phyloP scores from a whole-genome alignment of 2,113 vertebrate species.

The Carassius gibelio region DNA sequence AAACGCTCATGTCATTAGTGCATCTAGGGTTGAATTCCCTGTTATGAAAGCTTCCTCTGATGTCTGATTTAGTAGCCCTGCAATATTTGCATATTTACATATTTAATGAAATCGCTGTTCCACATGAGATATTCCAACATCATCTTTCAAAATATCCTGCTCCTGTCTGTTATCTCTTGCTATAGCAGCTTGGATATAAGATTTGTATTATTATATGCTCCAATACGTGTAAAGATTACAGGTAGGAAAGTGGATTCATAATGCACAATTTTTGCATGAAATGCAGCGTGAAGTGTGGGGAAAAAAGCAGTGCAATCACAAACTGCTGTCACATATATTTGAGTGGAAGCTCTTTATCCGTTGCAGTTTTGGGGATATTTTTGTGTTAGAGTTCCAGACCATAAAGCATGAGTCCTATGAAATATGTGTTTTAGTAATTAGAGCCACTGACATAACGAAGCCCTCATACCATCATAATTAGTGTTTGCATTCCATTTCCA shows the following conservation, averaged over 20 bases:
- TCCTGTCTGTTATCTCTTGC: background rate
- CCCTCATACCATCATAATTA: constrained; percentile 39
- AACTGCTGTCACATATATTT: background rate
- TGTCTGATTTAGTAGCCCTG: background rate
- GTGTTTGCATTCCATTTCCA: constrained; percentile 17
- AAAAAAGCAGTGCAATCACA: background rate
- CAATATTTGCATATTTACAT: background rate
- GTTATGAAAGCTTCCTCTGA: background rate
- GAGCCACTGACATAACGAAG: background rate
- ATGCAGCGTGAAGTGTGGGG: background rate
- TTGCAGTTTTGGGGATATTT: background rate
- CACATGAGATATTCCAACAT: background rate
- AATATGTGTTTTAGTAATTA: constrained; percentile 21
- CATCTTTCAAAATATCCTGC: background rate
- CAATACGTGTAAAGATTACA: background rate
- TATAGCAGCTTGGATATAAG: background rate
- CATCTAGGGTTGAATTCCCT: background rate
- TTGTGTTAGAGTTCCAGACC: background rate
- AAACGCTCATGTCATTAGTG: background rate
- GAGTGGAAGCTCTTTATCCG: background rate
- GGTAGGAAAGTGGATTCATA: background rate
- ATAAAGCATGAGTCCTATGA: background rate
- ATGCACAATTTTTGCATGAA: background rate
- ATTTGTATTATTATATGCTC: background rate
- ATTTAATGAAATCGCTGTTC: background rate